Conservation (phyloP, 2,888 invertebrate genomes). For the Mantis religiosa region DNA sequence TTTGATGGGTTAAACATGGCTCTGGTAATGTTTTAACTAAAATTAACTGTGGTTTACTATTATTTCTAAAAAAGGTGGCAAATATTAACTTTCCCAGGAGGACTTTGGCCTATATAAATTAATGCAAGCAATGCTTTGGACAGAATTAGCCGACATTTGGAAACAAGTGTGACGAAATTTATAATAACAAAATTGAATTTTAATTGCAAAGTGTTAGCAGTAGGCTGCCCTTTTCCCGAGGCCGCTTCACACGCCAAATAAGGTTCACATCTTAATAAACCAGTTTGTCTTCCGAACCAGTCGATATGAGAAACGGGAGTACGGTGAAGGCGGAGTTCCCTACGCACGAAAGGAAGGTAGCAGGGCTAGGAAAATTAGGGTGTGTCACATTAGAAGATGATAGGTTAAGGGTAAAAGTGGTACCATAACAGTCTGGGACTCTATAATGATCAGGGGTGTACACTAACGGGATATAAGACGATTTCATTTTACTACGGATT, state of each 20-base stretch:
- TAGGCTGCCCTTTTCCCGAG: neutral
- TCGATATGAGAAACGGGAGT: neutral
- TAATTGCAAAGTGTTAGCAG: neutral
- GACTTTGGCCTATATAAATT: too few species aligned
- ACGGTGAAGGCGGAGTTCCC: neutral
- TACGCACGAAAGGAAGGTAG: neutral
- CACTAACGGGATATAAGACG: neutral
- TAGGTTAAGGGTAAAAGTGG: neutral
- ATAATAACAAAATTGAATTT: neutral
- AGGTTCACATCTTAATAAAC: neutral
- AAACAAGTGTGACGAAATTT: neutral
- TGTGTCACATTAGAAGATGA: neutral
- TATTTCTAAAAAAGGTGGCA: too few species aligned
- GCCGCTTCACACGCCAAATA: neutral
- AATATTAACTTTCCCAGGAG: too few species aligned
- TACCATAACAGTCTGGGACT: neutral
- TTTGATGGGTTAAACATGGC: too few species aligned
- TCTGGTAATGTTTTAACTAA: too few species aligned
- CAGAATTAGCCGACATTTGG: neutral
- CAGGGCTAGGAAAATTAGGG: neutral
- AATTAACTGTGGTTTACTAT: too few species aligned
- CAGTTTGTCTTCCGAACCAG: neutral
- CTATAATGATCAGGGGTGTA: neutral
- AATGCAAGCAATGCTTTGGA: too few species aligned
- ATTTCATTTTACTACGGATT: too few species aligned